Evolutionary conservation across 2,888 invertebrate genomes (phyloP).

Genomic region (Poecilus cupreus): DNA sequence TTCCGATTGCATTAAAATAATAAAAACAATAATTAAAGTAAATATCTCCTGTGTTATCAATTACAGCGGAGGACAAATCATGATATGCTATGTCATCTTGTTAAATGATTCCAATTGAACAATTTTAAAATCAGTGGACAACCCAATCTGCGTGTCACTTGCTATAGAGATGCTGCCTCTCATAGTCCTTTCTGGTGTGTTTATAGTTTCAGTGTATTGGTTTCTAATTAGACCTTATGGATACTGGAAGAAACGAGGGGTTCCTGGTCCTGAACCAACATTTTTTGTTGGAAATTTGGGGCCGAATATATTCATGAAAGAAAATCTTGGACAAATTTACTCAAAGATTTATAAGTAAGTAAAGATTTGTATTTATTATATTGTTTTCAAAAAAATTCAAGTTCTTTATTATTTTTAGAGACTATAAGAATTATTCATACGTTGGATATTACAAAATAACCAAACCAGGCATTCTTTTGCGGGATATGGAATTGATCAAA

Average conservation of each 20-base stretch:
- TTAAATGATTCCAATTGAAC: background rate
- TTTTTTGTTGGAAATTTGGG: slow-evolving; percentile 70
- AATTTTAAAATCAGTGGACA: background rate
- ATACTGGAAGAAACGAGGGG: slow-evolving; percentile 70
- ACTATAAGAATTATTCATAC: slow-evolving; percentile 63
- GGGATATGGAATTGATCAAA: slow-evolving; percentile 67
- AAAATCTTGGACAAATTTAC: slow-evolving; percentile 68
- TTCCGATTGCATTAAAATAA: no score
- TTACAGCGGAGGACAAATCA: no score
- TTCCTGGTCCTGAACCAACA: slow-evolving; percentile 69
- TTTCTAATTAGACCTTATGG: slow-evolving; percentile 65
- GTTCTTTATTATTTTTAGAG: slow-evolving; percentile 45
- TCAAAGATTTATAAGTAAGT: slow-evolving; percentile 70
- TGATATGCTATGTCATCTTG: no score
- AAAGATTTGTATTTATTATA: no score
- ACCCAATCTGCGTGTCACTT: background rate
- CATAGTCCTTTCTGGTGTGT: background rate
- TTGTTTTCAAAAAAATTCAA: no score
- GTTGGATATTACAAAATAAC: slow-evolving; percentile 68
- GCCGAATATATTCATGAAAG: slow-evolving; percentile 65
- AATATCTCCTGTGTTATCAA: no score
- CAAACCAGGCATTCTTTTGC: slow-evolving; percentile 65
- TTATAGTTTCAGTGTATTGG: slow-evolving; percentile 62
- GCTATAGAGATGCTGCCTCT: slow-evolving; percentile 6
- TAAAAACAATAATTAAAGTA: no score